Conservation (phyloP, 2,113 vertebrate species). For the Hyla sarda region DNA sequence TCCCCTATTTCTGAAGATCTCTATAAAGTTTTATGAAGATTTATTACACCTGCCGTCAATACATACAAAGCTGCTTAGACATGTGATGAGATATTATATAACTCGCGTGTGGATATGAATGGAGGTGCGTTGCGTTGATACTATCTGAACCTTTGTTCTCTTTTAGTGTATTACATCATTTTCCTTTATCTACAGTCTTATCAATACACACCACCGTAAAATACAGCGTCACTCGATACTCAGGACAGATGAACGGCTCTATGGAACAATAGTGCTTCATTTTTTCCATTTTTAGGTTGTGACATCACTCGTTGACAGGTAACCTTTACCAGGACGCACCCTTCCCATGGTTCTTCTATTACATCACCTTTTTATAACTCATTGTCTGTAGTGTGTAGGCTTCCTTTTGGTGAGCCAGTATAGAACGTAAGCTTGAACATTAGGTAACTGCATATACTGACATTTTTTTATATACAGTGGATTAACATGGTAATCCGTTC, state of each 20-base stretch:
- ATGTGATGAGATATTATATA: background rate
- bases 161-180: background rate
- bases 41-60: background rate
- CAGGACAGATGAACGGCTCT: background rate
- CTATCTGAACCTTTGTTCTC: background rate
- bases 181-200: slow-evolving; percentile 2
- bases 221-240: background rate
- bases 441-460: background rate
- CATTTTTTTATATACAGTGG: background rate
- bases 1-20: background rate
- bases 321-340: background rate
- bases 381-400: background rate
- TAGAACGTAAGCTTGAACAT: background rate
- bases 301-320: background rate
- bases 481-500: too few species aligned
- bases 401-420: too few species aligned
- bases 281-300: background rate
- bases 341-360: background rate
- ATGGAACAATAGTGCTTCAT: background rate
- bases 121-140: background rate
- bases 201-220: slow-evolving; percentile 25
- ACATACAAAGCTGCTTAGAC: background rate
- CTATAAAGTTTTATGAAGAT: background rate
- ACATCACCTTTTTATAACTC: background rate
- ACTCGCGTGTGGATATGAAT: background rate